Evolutionary conservation across 2,797 vertebrate species (phyloP).

Genomic region (Sebastes jordani): DNA sequence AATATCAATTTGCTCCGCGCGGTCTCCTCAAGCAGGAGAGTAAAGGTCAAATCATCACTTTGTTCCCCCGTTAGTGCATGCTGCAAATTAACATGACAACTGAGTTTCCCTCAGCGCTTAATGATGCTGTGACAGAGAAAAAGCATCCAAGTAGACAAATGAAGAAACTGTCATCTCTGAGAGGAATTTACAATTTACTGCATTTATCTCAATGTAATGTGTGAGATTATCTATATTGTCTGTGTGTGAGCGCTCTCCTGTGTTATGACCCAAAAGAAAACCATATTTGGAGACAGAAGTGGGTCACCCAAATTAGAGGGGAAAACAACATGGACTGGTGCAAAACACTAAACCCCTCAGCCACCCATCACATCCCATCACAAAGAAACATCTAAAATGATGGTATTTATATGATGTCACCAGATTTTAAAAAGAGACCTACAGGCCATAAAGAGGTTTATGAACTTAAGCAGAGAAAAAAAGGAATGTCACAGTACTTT

Average conservation of each 20-base stretch:
- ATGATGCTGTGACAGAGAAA: conserved; percentile 19
- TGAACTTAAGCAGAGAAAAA: background rate
- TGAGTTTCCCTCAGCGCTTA: background rate
- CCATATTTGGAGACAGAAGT: conserved; percentile 58
- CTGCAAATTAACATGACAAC: conserved; percentile 29
- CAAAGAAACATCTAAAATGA: background rate
- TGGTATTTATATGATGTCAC: background rate
- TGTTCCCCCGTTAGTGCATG: background rate
- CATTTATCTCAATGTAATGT: conserved; percentile 8
- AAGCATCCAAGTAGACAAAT: conserved; percentile 7
- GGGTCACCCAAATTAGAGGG: conserved; percentile 58
- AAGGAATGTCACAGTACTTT: background rate
- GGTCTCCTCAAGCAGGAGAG: conserved; percentile 26
- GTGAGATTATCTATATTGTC: conserved; percentile 18
- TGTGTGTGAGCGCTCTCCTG: conserved; percentile 21
- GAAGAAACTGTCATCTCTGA: conserved; percentile 17
- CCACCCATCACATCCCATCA: background rate
- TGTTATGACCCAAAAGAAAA: conserved; percentile 60
- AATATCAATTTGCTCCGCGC: conserved; percentile 50
- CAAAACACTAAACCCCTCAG: conserved; percentile 13
- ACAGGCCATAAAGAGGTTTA: conserved; percentile 8
- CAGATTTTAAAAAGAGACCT: background rate
- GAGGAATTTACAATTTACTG: background rate
- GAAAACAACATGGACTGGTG: conserved; percentile 49
- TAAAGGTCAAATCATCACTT: conserved; percentile 56